A percentile compares a stretch with the other conserved stretches of the same genome.
These are phyloP conservation scores for Acanthosoma haemorrhoidale DNA, from an alignment of 2,888 invertebrate genomes.

Conservation along the genomic window DNA sequence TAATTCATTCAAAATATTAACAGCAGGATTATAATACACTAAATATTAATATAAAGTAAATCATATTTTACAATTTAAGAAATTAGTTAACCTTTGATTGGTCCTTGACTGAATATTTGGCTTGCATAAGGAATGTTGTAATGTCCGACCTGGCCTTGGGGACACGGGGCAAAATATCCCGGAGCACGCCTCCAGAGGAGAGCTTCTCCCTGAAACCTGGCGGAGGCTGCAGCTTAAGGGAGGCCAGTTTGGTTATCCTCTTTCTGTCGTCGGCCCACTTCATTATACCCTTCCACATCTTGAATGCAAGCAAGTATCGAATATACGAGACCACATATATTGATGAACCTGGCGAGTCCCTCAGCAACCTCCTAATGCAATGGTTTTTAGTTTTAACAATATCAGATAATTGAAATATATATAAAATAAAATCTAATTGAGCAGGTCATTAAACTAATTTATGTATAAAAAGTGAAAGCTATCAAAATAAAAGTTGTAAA, in stretches of 20 bases:
- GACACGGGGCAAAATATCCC: slow-evolving; percentile 40
- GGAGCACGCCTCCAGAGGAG: slow-evolving; percentile 33
- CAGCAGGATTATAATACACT: too few relatives aligned
- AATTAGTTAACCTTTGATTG: slow-evolving; percentile 39
- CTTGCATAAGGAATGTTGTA: slow-evolving; percentile 42
- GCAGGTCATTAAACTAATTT: too few relatives aligned
- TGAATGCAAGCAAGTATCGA: slow-evolving; percentile 42
- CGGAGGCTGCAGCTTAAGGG: slow-evolving; percentile 38
- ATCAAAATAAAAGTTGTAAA: too few relatives aligned
- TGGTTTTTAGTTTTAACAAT: too few relatives aligned
- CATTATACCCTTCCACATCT: slow-evolving; percentile 42
- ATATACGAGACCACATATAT: slow-evolving; percentile 40
- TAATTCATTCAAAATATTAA: too few relatives aligned
- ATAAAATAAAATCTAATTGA: too few relatives aligned
- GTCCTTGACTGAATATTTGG: slow-evolving; percentile 41
- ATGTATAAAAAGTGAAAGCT: too few relatives aligned
- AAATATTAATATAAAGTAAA: too few relatives aligned
- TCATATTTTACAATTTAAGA: not conserved
- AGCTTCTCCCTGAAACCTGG: slow-evolving; percentile 40
- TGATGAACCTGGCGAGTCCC: slow-evolving; percentile 36
- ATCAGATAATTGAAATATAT: too few relatives aligned
- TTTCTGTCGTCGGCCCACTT: slow-evolving; percentile 37
- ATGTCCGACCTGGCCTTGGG: slow-evolving; percentile 41
- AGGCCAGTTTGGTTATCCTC: slow-evolving; percentile 40
- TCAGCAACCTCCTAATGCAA: slow-evolving; percentile 35